Evolutionary conservation across 2,113 vertebrate genomes (phyloP).

Genomic region (Tragelaphus imberbis): DNA sequence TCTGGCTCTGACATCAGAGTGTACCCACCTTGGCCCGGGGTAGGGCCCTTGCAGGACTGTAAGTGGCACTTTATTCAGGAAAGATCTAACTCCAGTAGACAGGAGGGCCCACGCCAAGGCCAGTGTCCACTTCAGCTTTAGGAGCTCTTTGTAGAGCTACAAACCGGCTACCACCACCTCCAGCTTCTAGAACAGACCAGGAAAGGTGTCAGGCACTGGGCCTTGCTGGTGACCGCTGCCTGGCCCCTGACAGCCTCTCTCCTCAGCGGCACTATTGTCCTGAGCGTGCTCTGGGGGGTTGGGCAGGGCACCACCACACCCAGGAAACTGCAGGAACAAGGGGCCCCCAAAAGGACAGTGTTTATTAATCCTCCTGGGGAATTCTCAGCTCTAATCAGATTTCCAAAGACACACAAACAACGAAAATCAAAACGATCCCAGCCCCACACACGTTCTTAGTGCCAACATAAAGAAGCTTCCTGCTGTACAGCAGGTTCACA

Average conservation of each 20-base stretch:
- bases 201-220: background rate
- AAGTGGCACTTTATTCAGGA: too few relatives aligned
- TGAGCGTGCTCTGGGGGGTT: fast-evolving
- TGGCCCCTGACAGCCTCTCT: fast-evolving
- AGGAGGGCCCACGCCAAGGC: fast-evolving
- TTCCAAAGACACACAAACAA: background rate
- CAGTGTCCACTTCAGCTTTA: fast-evolving
- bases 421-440: fast-evolving
- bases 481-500: fast-evolving
- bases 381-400: too few relatives aligned
- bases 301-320: fast-evolving
- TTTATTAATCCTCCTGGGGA: background rate
- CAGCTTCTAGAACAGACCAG: background rate
- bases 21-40: fast-evolving
- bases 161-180: background rate
- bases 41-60: background rate
- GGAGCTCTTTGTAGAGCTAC: background rate
- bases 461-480: fast-evolving
- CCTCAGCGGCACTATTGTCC: fast-evolving
- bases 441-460: background rate
- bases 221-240: fast-evolving
- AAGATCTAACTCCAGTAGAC: background rate
- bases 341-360: fast-evolving
- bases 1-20: fast-evolving
- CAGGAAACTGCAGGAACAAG: fast-evolving